Percentiles rank a stretch among this genome's conserved stretches.
Conservation (phyloP, 2,113 vertebrate species). For the Pomatorhinus ruficollis region DNA sequence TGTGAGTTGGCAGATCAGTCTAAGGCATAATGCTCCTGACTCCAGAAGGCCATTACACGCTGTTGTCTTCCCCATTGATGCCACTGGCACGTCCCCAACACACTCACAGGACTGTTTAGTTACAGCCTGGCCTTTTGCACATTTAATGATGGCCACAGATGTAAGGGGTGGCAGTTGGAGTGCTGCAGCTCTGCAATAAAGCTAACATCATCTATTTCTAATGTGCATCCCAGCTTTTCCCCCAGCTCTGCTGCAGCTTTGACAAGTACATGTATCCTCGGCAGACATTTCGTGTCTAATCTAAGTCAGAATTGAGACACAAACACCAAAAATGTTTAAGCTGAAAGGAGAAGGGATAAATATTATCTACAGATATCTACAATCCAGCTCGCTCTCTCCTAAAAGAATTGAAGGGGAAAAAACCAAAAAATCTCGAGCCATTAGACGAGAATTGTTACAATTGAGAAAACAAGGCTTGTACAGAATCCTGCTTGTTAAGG, state of each 20-base stretch:
- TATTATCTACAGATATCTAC: neutral
- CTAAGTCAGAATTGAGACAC: neutral
- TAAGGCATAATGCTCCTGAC: neutral
- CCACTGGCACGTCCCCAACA: conserved; percentile 6
- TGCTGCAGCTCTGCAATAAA: neutral
- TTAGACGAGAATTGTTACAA: neutral
- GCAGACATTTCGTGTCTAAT: neutral
- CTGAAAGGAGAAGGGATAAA: neutral
- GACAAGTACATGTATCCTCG: neutral
- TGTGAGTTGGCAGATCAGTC: neutral
- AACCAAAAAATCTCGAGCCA: neutral
- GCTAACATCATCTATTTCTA: neutral
- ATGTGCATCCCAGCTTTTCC: neutral
- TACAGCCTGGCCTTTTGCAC: conserved; percentile 40
- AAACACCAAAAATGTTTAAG: neutral
- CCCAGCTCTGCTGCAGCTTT: neutral
- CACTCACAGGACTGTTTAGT: neutral
- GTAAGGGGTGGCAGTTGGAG: neutral
- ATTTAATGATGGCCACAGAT: conserved; percentile 34
- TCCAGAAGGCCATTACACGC: conserved; percentile 8
- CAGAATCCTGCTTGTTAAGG: neutral
- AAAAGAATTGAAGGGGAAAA: neutral
- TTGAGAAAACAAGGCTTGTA: neutral
- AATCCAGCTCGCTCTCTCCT: neutral
- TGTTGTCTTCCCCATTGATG: neutral